Evolutionary conservation across 2,113 vertebrate species (phyloP), one percentile per base, ranked within the genome.

Genomic region (Hippocampus barbouri): DNA sequence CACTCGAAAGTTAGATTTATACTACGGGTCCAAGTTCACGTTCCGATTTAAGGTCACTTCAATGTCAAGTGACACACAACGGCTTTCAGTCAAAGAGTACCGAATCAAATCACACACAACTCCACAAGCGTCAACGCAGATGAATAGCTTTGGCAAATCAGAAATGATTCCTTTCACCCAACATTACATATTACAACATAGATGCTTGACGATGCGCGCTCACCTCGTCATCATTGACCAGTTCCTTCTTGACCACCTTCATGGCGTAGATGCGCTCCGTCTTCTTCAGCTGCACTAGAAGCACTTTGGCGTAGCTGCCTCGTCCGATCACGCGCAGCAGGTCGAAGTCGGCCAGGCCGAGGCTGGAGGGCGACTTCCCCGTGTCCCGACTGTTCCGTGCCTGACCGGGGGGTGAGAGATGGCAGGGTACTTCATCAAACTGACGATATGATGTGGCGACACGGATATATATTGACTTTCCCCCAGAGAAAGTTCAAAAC

Each of bases 241-340:
- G 93, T 86, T 99, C 97, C 87, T 99, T 99, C 88, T 99, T 99
- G 85, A 99, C 97, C 75, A 99, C 97, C 80, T 99, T 99, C 97
- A 99, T 99, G 66, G 97, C 97, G 30, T 99, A 99, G 90, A 99
- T 98, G 74, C 97, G 94, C 69, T 99, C 97, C 0, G 96, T 99
- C 88, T 97, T 98, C 90, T 98, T 98, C 78, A 99, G 82, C 20
- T 96, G 94, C 71, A 99, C 97, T 69, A 99, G 84, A 66, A 99
- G 90, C 62, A 99, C 97, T 90, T 99, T 99, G 62, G 97, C 97
- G 5, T 99, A 99, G 91, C 97, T 99, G 76, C 97, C 97, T 85
- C 97, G 92, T 61, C 97, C 97, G 77, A 99, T 99, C 80, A 99
- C 97, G 34, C 97, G 89, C 12, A 99, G 93, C 80, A 99, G 89